phyloP scores from a whole-genome alignment of 2,113 vertebrate genomes.

The Gymnocephalus cernua region DNA sequence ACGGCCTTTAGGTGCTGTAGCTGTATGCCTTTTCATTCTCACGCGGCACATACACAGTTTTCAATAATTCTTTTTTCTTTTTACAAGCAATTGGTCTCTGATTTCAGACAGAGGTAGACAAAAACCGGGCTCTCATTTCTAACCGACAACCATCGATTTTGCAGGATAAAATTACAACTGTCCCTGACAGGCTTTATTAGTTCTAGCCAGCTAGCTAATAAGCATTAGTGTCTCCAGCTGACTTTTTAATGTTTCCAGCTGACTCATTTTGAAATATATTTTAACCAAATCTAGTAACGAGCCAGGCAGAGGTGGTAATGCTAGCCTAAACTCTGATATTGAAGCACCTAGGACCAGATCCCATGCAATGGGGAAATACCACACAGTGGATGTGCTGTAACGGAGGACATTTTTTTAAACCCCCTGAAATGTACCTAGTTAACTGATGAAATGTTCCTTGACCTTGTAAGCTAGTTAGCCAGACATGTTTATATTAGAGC shows the following conservation, averaged over 20 bases:
- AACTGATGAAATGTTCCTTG: background rate
- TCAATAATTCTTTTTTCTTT: too few species aligned
- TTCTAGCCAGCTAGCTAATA: too few species aligned
- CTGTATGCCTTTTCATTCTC: too few species aligned
- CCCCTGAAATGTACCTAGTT: background rate
- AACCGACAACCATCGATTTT: too few species aligned
- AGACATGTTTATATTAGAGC: background rate
- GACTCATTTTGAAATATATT: background rate
- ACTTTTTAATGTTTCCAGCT: too few species aligned
- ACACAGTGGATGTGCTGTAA: background rate
- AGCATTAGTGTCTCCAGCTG: too few species aligned
- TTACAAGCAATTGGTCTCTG: too few species aligned
- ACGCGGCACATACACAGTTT: background rate
- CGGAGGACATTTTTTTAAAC: background rate
- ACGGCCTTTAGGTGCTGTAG: too few species aligned
- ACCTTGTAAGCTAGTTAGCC: background rate
- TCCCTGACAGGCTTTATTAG: too few species aligned
- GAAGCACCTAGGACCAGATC: background rate
- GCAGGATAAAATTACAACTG: too few species aligned
- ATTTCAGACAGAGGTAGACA: too few species aligned
- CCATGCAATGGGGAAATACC: background rate
- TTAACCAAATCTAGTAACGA: background rate
- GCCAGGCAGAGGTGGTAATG: background rate
- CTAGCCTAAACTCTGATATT: background rate
- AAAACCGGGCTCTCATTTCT: too few species aligned